Conservation (phyloP, 2,113 vertebrate genomes). For the Uria lomvia region DNA sequence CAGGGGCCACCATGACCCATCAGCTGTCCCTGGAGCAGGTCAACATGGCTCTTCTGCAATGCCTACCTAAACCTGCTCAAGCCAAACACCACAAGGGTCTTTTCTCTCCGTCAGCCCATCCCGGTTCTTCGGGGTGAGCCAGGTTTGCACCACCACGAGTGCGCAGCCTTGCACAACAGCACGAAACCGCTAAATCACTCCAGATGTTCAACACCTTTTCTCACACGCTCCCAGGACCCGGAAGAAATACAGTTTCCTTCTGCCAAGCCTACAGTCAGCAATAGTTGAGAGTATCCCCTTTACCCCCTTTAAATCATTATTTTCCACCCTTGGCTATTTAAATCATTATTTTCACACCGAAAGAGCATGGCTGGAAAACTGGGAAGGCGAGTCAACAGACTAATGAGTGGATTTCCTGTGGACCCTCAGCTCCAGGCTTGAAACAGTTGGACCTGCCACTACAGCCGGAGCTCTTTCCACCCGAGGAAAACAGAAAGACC, state of each 20-base stretch:
- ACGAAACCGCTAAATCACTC: background rate
- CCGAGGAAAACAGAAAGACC: background rate
- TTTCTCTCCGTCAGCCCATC: background rate
- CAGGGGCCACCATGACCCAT: background rate
- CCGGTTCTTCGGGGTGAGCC: accelerated
- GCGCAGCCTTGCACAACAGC: background rate
- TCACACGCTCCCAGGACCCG: background rate
- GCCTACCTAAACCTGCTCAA: background rate
- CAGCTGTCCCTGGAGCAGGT: background rate
- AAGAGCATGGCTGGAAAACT: background rate
- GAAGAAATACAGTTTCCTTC: slow-evolving; percentile 23
- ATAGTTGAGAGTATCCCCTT: background rate
- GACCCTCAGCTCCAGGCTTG: background rate
- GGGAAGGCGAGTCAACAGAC: background rate
- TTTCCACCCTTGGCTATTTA: background rate
- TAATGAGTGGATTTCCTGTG: slow-evolving; percentile 19
- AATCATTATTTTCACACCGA: slow-evolving; percentile 31
- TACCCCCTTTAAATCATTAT: slow-evolving; percentile 20
- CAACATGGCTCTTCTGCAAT: accelerated
- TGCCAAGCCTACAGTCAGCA: slow-evolving; percentile 4
- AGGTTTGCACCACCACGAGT: background rate
- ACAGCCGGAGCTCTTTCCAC: background rate
- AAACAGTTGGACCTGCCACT: background rate
- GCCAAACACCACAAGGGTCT: accelerated
- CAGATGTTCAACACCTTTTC: slow-evolving; percentile 41